phyloP scores from a whole-genome alignment of 2,888 invertebrate species.

The Trachelus troglodyta region DNA sequence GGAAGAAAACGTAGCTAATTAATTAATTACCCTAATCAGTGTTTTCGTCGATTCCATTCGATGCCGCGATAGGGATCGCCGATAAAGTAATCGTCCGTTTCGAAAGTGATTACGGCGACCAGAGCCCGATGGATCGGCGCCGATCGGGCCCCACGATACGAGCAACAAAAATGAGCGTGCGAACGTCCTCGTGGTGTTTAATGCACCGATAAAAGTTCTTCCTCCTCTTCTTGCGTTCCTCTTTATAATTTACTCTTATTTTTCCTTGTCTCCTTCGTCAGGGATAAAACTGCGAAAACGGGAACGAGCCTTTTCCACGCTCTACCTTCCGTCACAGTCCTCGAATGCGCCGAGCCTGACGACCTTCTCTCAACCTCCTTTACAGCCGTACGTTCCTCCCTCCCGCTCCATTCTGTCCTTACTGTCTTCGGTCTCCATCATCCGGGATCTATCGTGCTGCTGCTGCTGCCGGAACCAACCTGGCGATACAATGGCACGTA shows the following conservation, averaged over 20 bases:
- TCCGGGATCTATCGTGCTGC: not conserved
- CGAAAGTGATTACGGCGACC: not conserved
- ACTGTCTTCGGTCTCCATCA: not conserved
- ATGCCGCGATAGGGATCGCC: not conserved
- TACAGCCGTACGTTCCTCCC: not conserved
- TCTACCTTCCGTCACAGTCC: not conserved
- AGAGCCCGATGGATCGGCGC: not conserved
- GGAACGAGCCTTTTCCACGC: not conserved
- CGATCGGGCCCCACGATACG: not conserved
- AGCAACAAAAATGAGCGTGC: not conserved
- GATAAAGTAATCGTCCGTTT: not conserved
- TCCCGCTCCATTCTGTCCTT: not conserved
- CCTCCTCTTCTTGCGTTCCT: not conserved
- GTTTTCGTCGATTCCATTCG: slow-evolving; percentile 1
- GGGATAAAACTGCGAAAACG: not conserved
- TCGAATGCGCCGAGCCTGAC: not conserved
- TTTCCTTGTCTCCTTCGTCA: not conserved
- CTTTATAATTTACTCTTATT: not conserved
- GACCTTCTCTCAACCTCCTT: not conserved
- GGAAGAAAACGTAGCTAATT: slow-evolving; percentile 1
- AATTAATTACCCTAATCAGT: slow-evolving; percentile 2
- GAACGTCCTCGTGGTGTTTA: not conserved
- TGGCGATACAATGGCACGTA: not conserved
- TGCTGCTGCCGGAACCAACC: not conserved
- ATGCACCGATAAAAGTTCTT: not conserved